A percentile compares a stretch with the other conserved stretches of the same genome.
Evolutionary conservation across 2,888 invertebrate species (phyloP).

Genomic region (Drosophila niveifrons): DNA sequence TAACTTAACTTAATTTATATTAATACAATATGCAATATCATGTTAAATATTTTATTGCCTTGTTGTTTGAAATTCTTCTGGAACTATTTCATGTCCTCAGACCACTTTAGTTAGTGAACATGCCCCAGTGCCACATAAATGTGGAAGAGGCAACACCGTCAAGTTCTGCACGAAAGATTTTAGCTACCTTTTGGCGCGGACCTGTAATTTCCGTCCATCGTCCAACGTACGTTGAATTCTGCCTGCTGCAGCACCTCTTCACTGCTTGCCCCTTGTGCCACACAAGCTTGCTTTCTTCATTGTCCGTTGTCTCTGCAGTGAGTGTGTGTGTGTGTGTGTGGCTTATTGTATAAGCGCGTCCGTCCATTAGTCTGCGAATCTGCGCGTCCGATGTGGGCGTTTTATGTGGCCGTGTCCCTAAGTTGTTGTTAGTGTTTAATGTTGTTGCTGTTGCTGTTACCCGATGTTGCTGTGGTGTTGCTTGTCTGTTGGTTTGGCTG

Average conservation of each 20-base stretch:
- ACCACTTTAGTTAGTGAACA: slow-evolving; percentile 18
- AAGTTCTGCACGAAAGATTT: slow-evolving; percentile 81
- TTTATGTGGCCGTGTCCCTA: slow-evolving; percentile 64
- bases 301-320: slow-evolving; percentile 56
- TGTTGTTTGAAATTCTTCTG: no score
- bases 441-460: slow-evolving; percentile 36
- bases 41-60: no score
- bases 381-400: slow-evolving; percentile 70
- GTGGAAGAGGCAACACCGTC: slow-evolving; percentile 42
- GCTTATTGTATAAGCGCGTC: slow-evolving; percentile 74
- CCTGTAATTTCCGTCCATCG: slow-evolving; percentile 34
- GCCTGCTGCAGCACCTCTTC: background rate
- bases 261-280: slow-evolving; percentile 7
- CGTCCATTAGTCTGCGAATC: slow-evolving; percentile 46
- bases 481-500: slow-evolving; percentile 60
- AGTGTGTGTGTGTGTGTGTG: slow-evolving; percentile 63
- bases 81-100: no score
- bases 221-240: slow-evolving; percentile 21
- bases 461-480: slow-evolving; percentile 59
- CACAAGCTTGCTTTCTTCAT: slow-evolving; percentile 17
- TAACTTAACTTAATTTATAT: no score
- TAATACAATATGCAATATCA: no score
- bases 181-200: slow-evolving; percentile 68
- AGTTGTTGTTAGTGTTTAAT: slow-evolving; percentile 45
- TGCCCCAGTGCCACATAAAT: slow-evolving; percentile 36